phyloP scores from a whole-genome alignment of 2,113 vertebrate genomes.

The Ptyas mucosa region DNA sequence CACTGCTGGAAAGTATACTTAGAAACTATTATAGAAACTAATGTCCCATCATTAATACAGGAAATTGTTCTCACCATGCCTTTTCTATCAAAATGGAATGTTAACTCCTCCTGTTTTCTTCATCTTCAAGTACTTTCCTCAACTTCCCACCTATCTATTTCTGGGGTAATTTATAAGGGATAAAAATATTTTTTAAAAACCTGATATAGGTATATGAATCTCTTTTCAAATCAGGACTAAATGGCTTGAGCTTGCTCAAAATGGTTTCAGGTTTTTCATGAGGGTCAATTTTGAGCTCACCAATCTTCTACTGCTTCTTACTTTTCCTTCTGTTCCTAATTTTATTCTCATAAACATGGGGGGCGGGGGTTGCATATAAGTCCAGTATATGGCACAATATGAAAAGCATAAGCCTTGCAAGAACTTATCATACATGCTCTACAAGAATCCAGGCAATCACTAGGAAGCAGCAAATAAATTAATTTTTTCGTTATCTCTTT shows the following conservation, averaged over 20 bases:
- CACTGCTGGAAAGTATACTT: neutral
- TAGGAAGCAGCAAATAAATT: neutral
- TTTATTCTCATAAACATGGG: neutral
- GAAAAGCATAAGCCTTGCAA: neutral
- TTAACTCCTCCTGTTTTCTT: neutral
- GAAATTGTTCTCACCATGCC: neutral
- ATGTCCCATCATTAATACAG: neutral
- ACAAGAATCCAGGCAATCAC: neutral
- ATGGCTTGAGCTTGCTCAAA: neutral
- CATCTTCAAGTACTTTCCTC: neutral
- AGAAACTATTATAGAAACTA: neutral
- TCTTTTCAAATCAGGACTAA: neutral
- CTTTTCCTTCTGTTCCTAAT: neutral
- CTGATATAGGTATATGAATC: neutral
- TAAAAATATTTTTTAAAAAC: neutral
- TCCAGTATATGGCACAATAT: neutral
- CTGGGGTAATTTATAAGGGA: neutral
- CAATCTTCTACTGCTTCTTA: neutral
- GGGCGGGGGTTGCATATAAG: neutral
- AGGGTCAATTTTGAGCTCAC: neutral
- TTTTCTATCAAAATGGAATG: neutral
- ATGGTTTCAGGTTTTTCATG: neutral
- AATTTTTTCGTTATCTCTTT: neutral
- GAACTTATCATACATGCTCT: neutral
- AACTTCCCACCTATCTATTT: neutral